Base-by-base conservation (phyloP, 37 sponge, comb jelly and placozoan genomes). In the Aplysina aerophoba region DNA sequence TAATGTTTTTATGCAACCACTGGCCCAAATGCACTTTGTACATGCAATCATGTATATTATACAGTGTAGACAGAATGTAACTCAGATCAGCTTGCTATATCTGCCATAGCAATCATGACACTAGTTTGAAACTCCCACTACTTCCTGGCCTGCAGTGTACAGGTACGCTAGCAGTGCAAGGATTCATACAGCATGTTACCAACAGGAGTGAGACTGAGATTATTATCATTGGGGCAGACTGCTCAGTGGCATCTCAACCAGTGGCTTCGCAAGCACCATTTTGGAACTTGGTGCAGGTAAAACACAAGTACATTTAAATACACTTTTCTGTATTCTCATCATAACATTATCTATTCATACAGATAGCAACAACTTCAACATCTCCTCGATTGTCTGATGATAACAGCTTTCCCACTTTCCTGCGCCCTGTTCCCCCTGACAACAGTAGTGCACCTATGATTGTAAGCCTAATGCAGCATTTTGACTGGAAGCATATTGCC, bases 351-450 rank as follows among this genome's bases (percentile, higher is more conserved):
- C 17, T 57, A 57, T 57, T 17, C 17, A 17, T 57, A 65, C 66
- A 88, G 88, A 81, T 88, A 27, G 61, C 86, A 0, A 40, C 84
- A 21, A 22, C 79, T 0, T 85, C 92, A 4, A 79, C 79, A 22
- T 79, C 88, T 61, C 92, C 91, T n/a, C 69, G 74, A 19, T 81
- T 91, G 5, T 80, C 84, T 17, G 59, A 72, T 36, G 59, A 3
- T 38, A 55, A 44, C 0, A 44, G 37, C 0, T 91, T 53, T 35
- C 82, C 69, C 15, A 68, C 60, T 0, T 86, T 86, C 79, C 60
- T 91, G 13, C 31, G 62, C 13, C 64, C 59, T 21, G 63, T 81
- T 28, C 40, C 82, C 60, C 59, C 61, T 33, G 62, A 81, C 34
- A 14, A 59, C 16, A 81, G 37, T 20, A 59, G 17, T 57, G 21